Base-by-base conservation (phyloP, 1,140 invertebrate species). In the Popillia japonica region DNA sequence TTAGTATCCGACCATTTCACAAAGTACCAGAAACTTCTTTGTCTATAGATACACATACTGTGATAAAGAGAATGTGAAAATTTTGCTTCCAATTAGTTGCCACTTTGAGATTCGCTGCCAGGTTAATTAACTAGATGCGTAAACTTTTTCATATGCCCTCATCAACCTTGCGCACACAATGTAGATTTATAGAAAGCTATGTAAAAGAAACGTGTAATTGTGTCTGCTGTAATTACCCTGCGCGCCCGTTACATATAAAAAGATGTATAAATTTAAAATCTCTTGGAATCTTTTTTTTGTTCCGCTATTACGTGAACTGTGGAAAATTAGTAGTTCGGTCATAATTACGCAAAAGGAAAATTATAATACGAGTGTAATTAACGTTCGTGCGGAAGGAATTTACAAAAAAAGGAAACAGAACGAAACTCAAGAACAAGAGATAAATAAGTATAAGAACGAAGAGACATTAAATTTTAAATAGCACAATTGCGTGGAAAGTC, bases 201-300 rank as follows among this genome's bases (percentile, higher is more conserved):
- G 17, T 17, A n/a, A 55, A n/a, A 55, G 48, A 55, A 55, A 55
- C 48, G 2, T 55, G 48, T 55, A 55, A 55, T 55, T 55, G 48
- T 55, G 48, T 55, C 48, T 55, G 48, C 48, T 17, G 17, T 55
- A 55, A 55, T 55, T 55, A 55, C 48, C 48, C 17, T 6, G 14
- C 14, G 14, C 48, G 48, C 14, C 48, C 2, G 48, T 17, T 55
- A 55, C 48, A 55, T 17, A n/a, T 55, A 55, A 55, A 55, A 55
- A 17, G 48, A 55, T 55, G 48, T 55, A 55, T 55, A 55, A 55
- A 55, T 55, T 55, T 55, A 55, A n/a, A 55, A 55, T 55, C 48
- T 55, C 48, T 55, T n/a, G 48, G 14, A 55, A 55, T 55, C 11
- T 17, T 55, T 48, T 44, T 48, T 55, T 55, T 55, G 48, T 55